Conservation (phyloP, 2,113 vertebrate species). For the Rhabdomys dilectus region DNA sequence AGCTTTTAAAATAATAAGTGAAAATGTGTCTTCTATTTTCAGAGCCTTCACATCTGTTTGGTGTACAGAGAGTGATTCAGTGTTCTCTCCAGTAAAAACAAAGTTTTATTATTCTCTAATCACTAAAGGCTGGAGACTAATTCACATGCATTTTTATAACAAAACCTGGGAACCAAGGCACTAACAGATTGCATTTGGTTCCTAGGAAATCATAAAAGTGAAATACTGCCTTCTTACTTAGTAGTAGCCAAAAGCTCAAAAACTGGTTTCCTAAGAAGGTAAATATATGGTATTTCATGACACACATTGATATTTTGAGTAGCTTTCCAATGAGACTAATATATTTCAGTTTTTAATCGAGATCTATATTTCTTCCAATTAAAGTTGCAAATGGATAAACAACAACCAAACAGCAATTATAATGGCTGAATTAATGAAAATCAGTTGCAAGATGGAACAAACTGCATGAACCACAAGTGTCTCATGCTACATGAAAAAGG, state of each 20-base stretch:
- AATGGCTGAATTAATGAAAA: not conserved
- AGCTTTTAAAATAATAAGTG: conserved; percentile 53
- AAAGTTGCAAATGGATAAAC: conserved; percentile 13
- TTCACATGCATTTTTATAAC: conserved; percentile 50
- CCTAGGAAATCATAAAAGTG: conserved; percentile 64
- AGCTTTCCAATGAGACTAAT: not conserved
- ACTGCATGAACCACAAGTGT: not conserved
- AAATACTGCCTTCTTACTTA: conserved; percentile 54
- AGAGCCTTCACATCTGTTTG: conserved; percentile 47
- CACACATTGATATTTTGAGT: not conserved
- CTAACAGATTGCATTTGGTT: conserved; percentile 60
- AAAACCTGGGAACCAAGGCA: conserved; percentile 53
- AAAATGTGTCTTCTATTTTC: conserved; percentile 62
- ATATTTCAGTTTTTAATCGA: conserved; percentile 10
- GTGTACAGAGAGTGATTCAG: conserved; percentile 52
- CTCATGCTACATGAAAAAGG: conserved; percentile 3
- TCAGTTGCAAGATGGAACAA: not conserved
- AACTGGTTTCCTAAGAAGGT: not conserved
- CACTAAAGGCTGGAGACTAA: conserved; percentile 54
- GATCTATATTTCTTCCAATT: not conserved
- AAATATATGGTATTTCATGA: not conserved
- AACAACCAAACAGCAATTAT: conserved; percentile 14
- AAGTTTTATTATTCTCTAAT: conserved; percentile 70
- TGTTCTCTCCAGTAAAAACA: conserved; percentile 68
- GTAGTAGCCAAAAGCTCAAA: conserved; percentile 26